Evolutionary conservation across 2,113 vertebrate genomes (phyloP).

Genomic region (Istiophorus platypterus): DNA sequence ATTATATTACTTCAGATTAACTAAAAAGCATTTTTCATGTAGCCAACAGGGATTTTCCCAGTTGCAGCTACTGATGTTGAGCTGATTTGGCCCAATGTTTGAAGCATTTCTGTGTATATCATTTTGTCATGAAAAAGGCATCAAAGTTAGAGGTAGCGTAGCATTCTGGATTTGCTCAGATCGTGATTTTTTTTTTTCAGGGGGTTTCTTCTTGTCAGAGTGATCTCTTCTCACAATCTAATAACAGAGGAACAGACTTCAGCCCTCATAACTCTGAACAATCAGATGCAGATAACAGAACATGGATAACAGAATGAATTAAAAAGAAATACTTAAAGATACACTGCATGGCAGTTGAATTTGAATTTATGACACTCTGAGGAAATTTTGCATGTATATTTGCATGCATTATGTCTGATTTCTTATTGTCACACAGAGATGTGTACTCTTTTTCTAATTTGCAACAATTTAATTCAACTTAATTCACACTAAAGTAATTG

Average conservation of each 20-base stretch:
- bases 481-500: neutral
- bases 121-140: neutral
- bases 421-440: neutral
- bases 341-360: neutral
- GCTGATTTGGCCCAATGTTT: neutral
- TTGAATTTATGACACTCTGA: neutral
- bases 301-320: neutral
- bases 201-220: neutral
- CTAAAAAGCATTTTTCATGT: neutral
- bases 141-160: neutral
- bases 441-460: neutral
- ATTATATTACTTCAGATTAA: slow-evolving; percentile 7
- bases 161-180: neutral
- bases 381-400: neutral
- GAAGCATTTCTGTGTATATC: neutral
- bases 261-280: neutral
- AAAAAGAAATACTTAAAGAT: neutral
- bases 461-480: neutral
- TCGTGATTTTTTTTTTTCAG: neutral
- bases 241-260: neutral
- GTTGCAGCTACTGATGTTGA: neutral
- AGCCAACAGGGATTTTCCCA: neutral
- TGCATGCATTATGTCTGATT: neutral
- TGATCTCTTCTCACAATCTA: neutral
- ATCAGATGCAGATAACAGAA: neutral